A percentile compares a stretch with the other conserved stretches of the same genome.
These are phyloP conservation scores for Crioceris asparagi DNA, from an alignment of 2,888 invertebrate species.

Conservation along the genomic window DNA sequence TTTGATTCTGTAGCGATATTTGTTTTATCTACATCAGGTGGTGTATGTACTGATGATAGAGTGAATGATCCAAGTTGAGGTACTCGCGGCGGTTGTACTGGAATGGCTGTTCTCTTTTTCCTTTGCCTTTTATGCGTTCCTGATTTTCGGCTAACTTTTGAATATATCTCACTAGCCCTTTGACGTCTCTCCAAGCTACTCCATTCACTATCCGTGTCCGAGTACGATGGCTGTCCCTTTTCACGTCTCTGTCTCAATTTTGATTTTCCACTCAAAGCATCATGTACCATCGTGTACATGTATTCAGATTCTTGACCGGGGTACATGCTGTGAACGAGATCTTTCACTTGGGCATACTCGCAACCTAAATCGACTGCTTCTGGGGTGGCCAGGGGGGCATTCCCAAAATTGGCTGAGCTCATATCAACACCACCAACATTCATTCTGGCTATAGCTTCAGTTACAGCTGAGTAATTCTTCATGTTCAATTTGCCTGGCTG, in stretches of 20 bases:
- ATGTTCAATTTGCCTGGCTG: constrained; percentile 85
- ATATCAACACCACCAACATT: constrained; percentile 48
- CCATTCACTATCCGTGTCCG: constrained; percentile 85
- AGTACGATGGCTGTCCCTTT: constrained; percentile 60
- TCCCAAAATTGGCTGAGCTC: constrained; percentile 44
- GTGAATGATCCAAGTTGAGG: constrained; percentile 30
- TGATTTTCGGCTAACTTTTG: constrained; percentile 56
- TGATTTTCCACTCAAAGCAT: constrained; percentile 40
- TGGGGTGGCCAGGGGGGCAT: constrained; percentile 65
- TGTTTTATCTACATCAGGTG: constrained; percentile 26
- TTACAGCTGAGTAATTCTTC: constrained; percentile 81
- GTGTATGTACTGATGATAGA: constrained; percentile 33
- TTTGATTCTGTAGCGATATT: constrained; percentile 37
- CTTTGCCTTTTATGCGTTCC: constrained; percentile 61
- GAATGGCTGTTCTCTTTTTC: constrained; percentile 66
- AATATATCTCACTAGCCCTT: constrained; percentile 48
- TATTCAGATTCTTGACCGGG: constrained; percentile 46
- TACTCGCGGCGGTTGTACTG: constrained; percentile 70
- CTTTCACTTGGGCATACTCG: constrained; percentile 63
- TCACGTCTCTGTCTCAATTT: constrained; percentile 51
- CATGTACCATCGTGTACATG: constrained; percentile 49
- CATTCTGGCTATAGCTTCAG: constrained; percentile 69
- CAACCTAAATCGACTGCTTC: constrained; percentile 66
- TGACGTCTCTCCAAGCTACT: constrained; percentile 54
- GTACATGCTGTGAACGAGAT: constrained; percentile 46